Evolutionary conservation across 2,888 invertebrate genomes (phyloP).

Genomic region (Aspidapion aeneum): DNA sequence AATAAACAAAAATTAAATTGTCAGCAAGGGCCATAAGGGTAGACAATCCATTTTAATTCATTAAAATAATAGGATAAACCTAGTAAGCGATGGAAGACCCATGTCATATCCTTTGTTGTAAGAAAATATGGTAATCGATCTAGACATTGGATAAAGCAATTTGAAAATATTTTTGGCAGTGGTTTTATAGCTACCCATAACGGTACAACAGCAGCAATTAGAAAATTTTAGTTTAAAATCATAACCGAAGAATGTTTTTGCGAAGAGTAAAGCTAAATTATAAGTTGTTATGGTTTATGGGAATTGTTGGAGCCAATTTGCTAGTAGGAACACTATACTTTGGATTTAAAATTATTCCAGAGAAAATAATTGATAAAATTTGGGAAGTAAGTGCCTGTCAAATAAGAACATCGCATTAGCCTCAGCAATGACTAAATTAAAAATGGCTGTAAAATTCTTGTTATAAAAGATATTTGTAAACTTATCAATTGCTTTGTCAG

Average conservation of each 20-base stretch:
- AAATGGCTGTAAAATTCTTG: too few relatives aligned
- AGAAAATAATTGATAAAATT: constrained; percentile 33
- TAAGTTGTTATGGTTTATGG: constrained; percentile 25
- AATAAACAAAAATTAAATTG: too few relatives aligned
- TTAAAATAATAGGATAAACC: too few relatives aligned
- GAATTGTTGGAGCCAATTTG: constrained; percentile 28
- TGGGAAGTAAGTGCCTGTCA: constrained; percentile 35
- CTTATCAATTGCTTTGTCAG: too few relatives aligned
- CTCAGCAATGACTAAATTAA: background rate
- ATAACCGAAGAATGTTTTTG: background rate
- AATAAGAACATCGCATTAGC: too few relatives aligned
- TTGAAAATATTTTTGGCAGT: constrained; percentile 36
- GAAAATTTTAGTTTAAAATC: background rate
- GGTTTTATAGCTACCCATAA: constrained; percentile 21
- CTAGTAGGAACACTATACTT: constrained; percentile 27
- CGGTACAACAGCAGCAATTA: background rate
- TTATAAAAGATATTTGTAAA: too few relatives aligned
- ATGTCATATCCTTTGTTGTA: too few relatives aligned
- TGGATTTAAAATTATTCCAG: constrained; percentile 33
- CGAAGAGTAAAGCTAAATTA: constrained; percentile 13
- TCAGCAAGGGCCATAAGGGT: too few relatives aligned
- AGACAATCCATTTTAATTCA: too few relatives aligned
- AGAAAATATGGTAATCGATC: too few relatives aligned
- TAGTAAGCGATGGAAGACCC: too few relatives aligned
- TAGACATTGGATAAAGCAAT: too few relatives aligned